Conservation (phyloP, 2,113 vertebrate genomes). For the Notothenia rossii region DNA sequence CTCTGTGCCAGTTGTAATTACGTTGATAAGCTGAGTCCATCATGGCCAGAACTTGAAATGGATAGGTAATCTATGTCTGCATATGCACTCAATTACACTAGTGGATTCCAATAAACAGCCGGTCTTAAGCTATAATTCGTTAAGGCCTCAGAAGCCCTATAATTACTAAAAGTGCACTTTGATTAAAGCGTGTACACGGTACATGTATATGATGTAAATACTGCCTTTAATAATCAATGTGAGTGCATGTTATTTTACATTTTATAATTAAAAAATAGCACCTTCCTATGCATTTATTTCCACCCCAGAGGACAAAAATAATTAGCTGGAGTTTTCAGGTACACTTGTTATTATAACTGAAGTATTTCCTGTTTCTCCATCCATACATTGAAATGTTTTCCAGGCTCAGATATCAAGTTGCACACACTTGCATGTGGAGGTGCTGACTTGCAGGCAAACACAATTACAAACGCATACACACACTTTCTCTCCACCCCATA, state of each 20-base stretch:
- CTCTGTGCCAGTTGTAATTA: slow-evolving; percentile 41
- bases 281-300: not conserved
- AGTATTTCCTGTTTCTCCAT: not conserved
- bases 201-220: not conserved
- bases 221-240: not conserved
- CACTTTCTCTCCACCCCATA: not conserved
- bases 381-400: not conserved
- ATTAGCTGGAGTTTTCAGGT: not conserved
- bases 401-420: not conserved
- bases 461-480: not conserved
- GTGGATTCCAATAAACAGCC: slow-evolving; percentile 61
- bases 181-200: not conserved
- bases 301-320: slow-evolving; percentile 7
- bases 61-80: slow-evolving; percentile 62
- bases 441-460: not conserved
- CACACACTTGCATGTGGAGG: slow-evolving; percentile 10
- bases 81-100: slow-evolving; percentile 52
- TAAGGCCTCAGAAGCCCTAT: not conserved
- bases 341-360: not conserved
- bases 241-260: not conserved
- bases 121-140: slow-evolving; percentile 20
- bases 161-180: not conserved
- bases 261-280: not conserved
- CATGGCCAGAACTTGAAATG: slow-evolving; percentile 53
- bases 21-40: slow-evolving; percentile 43